Base-by-base conservation (phyloP, 2,113 vertebrate species). In the Rhipidura dahli region DNA sequence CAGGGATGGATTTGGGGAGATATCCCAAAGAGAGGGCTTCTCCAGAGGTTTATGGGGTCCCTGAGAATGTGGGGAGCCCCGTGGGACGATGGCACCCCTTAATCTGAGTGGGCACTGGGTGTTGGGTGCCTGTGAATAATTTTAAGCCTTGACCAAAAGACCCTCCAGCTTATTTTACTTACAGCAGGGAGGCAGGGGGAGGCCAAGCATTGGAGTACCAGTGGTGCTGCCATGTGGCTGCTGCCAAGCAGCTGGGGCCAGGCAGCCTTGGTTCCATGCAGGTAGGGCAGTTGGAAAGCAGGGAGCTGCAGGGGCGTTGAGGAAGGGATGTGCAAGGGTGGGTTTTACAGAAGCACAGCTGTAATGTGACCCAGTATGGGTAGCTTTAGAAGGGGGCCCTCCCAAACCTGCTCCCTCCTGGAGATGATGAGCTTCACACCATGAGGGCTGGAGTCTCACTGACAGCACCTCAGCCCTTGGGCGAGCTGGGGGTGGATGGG, bases 21-120 rank as follows among this genome's bases (percentile, higher is more conserved):
- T 11, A 12, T 45, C 45, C 20, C n/a, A 22, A 20, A 19, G 13
- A 64, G 12, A 40, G 23, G 30, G 44, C 24, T 81, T 60, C 20
- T 64, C 11, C 5, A 2, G 28, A 71, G 26, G 3, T 49, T 53
- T 31, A 4, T 2, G 1, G 7, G 10, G 9, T 66, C 49, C 23
- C 20, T 77, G 33, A 47, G 20, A 19, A 37, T 49, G 53, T 26
- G 22, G 15, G 11, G 5, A 78, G 17, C 19, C 51, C 27, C 15
- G 21, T 19, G 17, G 30, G 31, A 47, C 24, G 10, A 31, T 47
- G 31, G 40, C 22, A 13, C 4, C 14, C 14, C 11, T 35, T 33
- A 12, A n/a, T 69, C 57, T 56, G 21, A 0, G 0, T 6, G 6
- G 27, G 15, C 13, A 15, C 35, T 0, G 1, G 31, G 10, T 53